phyloP scores from a whole-genome alignment of 2,888 invertebrate genomes.

The Cerceris rybyensis region DNA sequence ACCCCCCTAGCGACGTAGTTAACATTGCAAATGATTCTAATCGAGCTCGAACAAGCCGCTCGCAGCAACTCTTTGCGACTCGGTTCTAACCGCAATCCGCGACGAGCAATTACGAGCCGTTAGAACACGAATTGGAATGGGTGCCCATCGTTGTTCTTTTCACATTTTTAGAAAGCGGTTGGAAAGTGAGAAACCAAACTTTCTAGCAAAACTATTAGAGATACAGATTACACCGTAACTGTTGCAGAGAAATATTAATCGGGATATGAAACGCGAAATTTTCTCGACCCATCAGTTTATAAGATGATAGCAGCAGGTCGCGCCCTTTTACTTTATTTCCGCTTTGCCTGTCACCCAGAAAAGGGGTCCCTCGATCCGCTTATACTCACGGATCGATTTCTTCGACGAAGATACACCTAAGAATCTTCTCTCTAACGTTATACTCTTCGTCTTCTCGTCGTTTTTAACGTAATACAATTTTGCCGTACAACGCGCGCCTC shows the following conservation, averaged over 20 bases:
- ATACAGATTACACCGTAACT: constrained; percentile 49
- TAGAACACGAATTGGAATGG: constrained; percentile 68
- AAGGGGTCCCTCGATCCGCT: constrained; percentile 1
- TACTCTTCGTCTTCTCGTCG: background rate
- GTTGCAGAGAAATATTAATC: constrained; percentile 29
- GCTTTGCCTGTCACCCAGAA: constrained; percentile 1
- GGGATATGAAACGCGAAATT: constrained; percentile 18
- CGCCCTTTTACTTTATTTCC: constrained; percentile 1
- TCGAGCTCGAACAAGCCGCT: constrained; percentile 13
- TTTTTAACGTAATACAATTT: background rate
- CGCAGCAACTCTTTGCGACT: constrained; percentile 24
- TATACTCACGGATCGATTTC: constrained; percentile 3
- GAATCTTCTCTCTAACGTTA: background rate
- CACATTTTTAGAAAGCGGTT: constrained; percentile 72
- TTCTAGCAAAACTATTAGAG: constrained; percentile 69
- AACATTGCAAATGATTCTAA: background rate
- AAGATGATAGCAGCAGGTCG: background rate
- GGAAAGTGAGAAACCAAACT: constrained; percentile 69
- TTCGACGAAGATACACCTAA: background rate
- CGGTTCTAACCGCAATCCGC: constrained; percentile 50
- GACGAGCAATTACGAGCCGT: constrained; percentile 64
- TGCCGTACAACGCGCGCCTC: background rate
- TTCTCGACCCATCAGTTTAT: background rate
- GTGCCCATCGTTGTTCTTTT: constrained; percentile 70
- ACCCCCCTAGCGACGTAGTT: background rate